phyloP scores from a whole-genome alignment of 1,140 invertebrate species.

The Zaprionus inermis region DNA sequence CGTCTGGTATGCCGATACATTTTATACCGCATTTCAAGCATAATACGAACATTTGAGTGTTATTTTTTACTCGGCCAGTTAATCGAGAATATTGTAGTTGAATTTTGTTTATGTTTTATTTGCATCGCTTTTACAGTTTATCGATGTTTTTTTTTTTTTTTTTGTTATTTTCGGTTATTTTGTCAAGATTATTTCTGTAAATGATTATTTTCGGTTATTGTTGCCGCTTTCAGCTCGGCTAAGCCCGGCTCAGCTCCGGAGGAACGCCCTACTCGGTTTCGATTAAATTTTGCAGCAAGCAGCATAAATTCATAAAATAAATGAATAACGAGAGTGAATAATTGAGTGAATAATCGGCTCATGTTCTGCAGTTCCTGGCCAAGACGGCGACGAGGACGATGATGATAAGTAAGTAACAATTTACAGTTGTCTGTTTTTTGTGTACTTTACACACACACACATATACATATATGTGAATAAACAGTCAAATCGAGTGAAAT shows the following conservation, averaged over 20 bases:
- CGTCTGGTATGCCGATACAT: neutral
- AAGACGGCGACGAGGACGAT: neutral
- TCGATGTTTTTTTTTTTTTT: slow-evolving; percentile 68
- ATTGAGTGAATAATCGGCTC: slow-evolving; percentile 1
- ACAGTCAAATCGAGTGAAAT: slow-evolving; percentile 42
- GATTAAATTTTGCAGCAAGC: neutral
- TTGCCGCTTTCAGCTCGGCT: slow-evolving; percentile 18
- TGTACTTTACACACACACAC: slow-evolving; percentile 12
- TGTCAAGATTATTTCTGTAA: slow-evolving; percentile 66
- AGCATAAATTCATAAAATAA: slow-evolving; percentile 7
- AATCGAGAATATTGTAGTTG: slow-evolving; percentile 35
- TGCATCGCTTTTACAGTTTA: slow-evolving; percentile 50
- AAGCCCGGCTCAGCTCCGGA: too few relatives aligned
- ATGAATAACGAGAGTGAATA: slow-evolving; percentile 18
- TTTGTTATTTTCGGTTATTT: slow-evolving; percentile 52
- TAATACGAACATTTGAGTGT: slow-evolving; percentile 1
- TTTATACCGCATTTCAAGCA: neutral
- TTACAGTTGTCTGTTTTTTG: slow-evolving; percentile 21
- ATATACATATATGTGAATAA: slow-evolving; percentile 3
- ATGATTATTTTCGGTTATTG: slow-evolving; percentile 50
- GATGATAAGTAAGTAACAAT: slow-evolving; percentile 11
- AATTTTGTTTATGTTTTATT: slow-evolving; percentile 47
- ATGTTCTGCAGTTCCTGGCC: neutral
- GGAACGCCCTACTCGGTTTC: too few relatives aligned
- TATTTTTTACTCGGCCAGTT: neutral